Conservation (phyloP, 2,797 vertebrate species). For the Synanceia verrucosa region DNA sequence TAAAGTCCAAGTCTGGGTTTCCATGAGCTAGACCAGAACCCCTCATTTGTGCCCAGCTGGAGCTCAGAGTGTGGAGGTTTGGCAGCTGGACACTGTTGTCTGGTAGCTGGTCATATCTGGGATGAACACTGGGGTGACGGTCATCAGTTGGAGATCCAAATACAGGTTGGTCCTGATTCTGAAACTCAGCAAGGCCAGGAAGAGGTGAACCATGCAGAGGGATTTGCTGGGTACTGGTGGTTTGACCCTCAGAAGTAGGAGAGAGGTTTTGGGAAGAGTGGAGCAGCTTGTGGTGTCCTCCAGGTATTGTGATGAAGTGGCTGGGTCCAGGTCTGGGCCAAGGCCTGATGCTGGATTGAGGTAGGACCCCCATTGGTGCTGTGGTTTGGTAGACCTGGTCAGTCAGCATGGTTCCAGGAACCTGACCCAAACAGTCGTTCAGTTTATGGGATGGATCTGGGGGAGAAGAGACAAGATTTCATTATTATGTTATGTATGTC, state of each 20-base stretch:
- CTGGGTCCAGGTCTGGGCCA: neutral
- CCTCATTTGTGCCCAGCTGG: neutral
- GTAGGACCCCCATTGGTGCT: neutral
- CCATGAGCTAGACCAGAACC: neutral
- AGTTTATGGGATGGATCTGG: constrained; percentile 19
- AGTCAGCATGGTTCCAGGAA: neutral
- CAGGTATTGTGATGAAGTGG: constrained; percentile 4
- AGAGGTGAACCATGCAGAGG: neutral
- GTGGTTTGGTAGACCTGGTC: neutral
- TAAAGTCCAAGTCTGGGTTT: neutral
- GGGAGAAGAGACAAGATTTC: neutral
- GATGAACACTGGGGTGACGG: neutral
- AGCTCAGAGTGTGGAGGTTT: neutral
- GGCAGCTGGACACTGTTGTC: neutral
- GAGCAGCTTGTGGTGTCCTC: neutral
- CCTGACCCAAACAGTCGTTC: constrained; percentile 5
- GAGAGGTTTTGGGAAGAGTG: neutral
- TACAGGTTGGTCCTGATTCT: neutral
- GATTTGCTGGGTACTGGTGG: neutral
- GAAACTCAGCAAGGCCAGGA: neutral
- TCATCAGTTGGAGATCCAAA: neutral
- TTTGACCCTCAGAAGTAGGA: neutral
- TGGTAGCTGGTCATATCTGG: neutral
- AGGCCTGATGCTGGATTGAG: neutral
- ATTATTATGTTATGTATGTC: neutral